These are phyloP conservation scores for Turritopsis dohrnii DNA, from an alignment of 30 jellyfish, hydroid and myxozoan species.

Conservation along the genomic window DNA sequence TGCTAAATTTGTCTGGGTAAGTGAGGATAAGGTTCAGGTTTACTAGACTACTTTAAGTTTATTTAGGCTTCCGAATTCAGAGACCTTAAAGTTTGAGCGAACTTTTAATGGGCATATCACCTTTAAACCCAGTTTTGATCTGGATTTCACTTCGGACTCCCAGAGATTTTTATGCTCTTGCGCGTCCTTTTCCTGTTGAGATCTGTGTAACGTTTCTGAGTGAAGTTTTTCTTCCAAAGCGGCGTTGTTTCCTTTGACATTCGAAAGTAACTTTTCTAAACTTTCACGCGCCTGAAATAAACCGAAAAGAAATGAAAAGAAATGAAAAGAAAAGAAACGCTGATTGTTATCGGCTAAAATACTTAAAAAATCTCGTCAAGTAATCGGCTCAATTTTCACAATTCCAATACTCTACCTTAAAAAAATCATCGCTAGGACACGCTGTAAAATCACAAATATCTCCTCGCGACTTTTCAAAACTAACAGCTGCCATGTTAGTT, in stretches of 20 bases:
- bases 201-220: slow-evolving; percentile 65
- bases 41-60: too few relatives aligned
- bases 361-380: too few relatives aligned
- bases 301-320: too few relatives aligned
- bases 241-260: slow-evolving; percentile 53
- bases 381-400: too few relatives aligned
- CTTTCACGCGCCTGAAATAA: slow-evolving; percentile 75
- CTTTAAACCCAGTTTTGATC: slow-evolving; percentile 76
- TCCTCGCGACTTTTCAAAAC: not conserved
- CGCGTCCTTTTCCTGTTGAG: slow-evolving; percentile 71
- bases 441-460: not conserved
- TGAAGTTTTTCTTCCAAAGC: slow-evolving; percentile 91
- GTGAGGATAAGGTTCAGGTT: too few relatives aligned
- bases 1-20: too few relatives aligned
- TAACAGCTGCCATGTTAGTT: not conserved
- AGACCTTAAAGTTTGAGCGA: not conserved
- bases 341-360: too few relatives aligned
- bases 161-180: slow-evolving; percentile 78
- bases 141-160: slow-evolving; percentile 87
- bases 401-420: too few relatives aligned
- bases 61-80: not conserved
- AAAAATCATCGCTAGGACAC: not conserved
- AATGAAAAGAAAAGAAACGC: too few relatives aligned
- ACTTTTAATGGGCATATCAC: slow-evolving; percentile 8
- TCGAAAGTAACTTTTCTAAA: slow-evolving; percentile 68